These are phyloP conservation scores for Drosophila mettleri DNA, from an alignment of 2,888 invertebrate genomes.

Conservation along the genomic window DNA sequence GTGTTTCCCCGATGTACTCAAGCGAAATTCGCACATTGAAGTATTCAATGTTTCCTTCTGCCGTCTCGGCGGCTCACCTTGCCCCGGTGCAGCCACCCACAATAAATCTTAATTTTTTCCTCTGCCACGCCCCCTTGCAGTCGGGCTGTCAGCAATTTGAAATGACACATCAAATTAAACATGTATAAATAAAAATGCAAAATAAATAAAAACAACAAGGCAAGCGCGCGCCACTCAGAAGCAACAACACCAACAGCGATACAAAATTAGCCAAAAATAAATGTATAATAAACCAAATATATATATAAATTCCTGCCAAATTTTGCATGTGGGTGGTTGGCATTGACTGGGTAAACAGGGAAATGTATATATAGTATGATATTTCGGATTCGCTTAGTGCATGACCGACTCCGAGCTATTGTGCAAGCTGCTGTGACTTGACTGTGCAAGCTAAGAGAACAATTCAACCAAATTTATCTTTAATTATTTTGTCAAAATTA, in stretches of 20 bases:
- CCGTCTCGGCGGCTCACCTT: conserved; percentile 25
- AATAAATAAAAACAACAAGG: conserved; percentile 36
- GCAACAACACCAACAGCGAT: conserved; percentile 28
- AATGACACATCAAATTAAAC: conserved; percentile 76
- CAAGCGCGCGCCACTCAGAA: conserved; percentile 20
- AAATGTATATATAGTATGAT: background rate
- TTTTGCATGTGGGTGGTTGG: conserved; percentile 13
- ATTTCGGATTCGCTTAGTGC: background rate
- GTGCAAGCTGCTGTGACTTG: no score
- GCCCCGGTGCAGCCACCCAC: conserved; percentile 68
- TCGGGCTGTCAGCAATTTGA: conserved; percentile 55
- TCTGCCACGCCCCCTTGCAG: background rate
- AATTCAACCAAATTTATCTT: background rate
- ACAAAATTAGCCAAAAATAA: conserved; percentile 58
- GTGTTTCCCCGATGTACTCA: background rate
- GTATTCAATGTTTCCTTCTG: conserved; percentile 15
- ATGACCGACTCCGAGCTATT: conserved; percentile 18
- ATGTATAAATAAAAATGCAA: conserved; percentile 58
- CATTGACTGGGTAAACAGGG: background rate
- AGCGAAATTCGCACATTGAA: conserved; percentile 13
- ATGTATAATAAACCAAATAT: conserved; percentile 23
- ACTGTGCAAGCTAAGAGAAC: conserved; percentile 18
- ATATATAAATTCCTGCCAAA: conserved; percentile 30
- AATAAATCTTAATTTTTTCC: conserved; percentile 70
- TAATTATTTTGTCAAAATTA: no score